Percentiles rank a stretch among this genome's conserved stretches.
Conservation (phyloP, 2,113 vertebrate species). For the Mirounga angustirostris region DNA sequence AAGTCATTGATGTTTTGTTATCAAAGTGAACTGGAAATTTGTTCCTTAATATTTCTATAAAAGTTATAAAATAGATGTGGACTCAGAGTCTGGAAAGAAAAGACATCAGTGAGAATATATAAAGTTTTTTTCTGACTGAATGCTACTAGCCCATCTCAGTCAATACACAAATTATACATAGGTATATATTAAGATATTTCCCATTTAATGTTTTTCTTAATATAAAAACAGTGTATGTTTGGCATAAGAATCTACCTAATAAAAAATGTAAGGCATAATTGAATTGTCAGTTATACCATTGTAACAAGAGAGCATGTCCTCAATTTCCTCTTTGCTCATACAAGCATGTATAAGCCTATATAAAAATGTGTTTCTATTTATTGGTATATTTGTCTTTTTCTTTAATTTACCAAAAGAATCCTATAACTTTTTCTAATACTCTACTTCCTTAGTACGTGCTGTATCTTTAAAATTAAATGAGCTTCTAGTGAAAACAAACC, state of each 20-base stretch:
- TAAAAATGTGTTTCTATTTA: neutral
- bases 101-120: neutral
- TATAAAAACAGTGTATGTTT: neutral
- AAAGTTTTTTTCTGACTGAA: neutral
- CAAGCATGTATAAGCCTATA: neutral
- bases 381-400: neutral
- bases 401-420: neutral
- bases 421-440: neutral
- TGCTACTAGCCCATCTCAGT: neutral
- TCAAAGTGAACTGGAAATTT: neutral
- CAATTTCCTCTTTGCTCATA: neutral
- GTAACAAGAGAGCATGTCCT: neutral
- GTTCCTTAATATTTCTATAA: constrained; percentile 2
- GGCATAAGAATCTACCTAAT: neutral
- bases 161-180: neutral
- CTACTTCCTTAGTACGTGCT: neutral
- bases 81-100: neutral
- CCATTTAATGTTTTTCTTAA: neutral
- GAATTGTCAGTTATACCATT: neutral
- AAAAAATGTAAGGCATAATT: neutral
- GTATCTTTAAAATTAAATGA: neutral
- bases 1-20: neutral
- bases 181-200: neutral
- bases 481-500: neutral
- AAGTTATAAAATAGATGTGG: neutral